Evolutionary conservation across 2,113 vertebrate species (phyloP).

Genomic region (Sarotherodon lohbergeri): DNA sequence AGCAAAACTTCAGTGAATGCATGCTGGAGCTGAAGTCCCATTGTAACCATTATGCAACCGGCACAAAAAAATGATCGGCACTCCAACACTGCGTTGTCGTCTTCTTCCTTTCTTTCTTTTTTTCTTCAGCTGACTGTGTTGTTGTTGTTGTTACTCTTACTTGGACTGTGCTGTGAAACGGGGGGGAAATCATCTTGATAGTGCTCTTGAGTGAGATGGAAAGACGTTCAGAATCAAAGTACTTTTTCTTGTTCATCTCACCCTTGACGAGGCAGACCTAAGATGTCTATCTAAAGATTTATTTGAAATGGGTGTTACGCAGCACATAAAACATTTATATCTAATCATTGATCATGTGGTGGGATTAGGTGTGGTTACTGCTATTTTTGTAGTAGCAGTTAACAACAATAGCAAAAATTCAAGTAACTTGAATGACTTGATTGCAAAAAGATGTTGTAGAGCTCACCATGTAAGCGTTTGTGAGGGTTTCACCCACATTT

Average conservation of each 20-base stretch:
- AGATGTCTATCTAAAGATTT: not conserved
- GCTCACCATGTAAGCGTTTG: not conserved
- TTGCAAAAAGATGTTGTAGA: not conserved
- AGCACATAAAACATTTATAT: not conserved
- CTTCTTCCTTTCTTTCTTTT: not conserved
- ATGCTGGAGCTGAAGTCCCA: not conserved
- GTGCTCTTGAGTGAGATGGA: not conserved
- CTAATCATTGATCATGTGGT: not conserved
- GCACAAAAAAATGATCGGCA: not conserved
- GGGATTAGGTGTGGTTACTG: not conserved
- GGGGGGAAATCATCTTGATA: not conserved
- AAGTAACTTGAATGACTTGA: not conserved
- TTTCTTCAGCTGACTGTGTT: not conserved
- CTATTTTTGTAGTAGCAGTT: not conserved
- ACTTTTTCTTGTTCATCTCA: not conserved
- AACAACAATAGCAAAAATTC: not conserved
- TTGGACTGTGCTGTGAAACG: slow-evolving; percentile 10
- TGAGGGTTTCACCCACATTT: not conserved
- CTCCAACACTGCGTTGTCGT: not conserved
- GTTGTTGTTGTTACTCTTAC: not conserved
- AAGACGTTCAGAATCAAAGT: not conserved
- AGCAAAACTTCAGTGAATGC: not conserved
- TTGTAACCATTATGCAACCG: not conserved
- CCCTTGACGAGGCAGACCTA: not conserved
- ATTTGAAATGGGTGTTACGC: not conserved